phyloP scores from a whole-genome alignment of 1,140 invertebrate genomes.

The Myzus persicae region DNA sequence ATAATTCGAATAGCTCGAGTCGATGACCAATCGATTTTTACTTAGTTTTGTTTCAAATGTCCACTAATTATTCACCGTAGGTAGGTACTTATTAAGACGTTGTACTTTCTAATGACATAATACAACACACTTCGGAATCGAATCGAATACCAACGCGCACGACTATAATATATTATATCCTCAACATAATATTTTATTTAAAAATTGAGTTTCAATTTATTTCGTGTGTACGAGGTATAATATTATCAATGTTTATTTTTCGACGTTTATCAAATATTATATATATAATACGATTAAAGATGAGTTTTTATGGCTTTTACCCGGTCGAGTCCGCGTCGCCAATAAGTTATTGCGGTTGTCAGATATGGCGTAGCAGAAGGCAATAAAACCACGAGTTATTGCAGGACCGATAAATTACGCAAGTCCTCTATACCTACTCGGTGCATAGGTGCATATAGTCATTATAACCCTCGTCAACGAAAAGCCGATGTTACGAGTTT shows the following conservation, averaged over 20 bases:
- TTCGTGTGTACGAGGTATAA: no score
- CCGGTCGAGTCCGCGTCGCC: neutral
- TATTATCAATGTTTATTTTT: neutral
- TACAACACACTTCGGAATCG: neutral
- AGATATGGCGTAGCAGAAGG: neutral
- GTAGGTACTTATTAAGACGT: neutral
- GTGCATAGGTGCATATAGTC: neutral
- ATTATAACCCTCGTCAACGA: neutral
- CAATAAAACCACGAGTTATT: neutral
- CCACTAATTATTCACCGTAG: neutral
- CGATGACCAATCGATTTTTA: neutral
- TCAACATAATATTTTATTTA: neutral
- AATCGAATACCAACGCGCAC: neutral
- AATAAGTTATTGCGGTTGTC: neutral
- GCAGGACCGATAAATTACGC: neutral
- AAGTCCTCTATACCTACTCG: neutral
- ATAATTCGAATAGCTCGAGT: neutral
- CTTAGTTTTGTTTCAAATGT: neutral
- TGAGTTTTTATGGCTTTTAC: neutral
- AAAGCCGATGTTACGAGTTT: neutral
- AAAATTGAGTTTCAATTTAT: no score
- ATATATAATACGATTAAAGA: no score
- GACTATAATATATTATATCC: neutral
- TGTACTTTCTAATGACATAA: neutral
- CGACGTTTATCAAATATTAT: neutral